A percentile compares a stretch with the other conserved stretches of the same genome.
Evolutionary conservation across 1,140 invertebrate species (phyloP).

Genomic region (Dryas iulia): DNA sequence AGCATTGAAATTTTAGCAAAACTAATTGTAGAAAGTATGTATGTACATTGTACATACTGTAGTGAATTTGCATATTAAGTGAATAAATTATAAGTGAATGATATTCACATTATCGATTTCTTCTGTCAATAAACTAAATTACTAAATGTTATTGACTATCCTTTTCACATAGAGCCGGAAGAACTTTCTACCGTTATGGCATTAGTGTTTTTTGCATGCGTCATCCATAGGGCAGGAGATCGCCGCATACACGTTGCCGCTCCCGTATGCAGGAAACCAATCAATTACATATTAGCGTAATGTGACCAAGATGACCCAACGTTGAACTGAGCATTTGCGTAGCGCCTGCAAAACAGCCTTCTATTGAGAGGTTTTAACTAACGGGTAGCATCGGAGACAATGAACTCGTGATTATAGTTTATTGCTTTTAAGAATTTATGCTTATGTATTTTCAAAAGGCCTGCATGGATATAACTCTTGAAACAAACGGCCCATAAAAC

Average conservation of each 20-base stretch:
- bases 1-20: no score
- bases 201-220: constrained; percentile 73
- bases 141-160: constrained; percentile 37
- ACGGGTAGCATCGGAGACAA: constrained; percentile 48
- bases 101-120: no score
- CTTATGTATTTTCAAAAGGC: constrained; percentile 23
- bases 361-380: constrained; percentile 42
- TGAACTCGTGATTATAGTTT: constrained; percentile 56
- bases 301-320: constrained; percentile 62
- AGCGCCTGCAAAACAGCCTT: constrained; percentile 47
- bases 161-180: constrained; percentile 46
- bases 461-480: constrained; percentile 23
- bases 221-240: constrained; percentile 66
- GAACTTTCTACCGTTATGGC: constrained; percentile 61
- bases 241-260: constrained; percentile 30
- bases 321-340: constrained; percentile 54
- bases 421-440: constrained; percentile 38
- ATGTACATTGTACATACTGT: no score
- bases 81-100: no score
- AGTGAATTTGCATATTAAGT: no score
- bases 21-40: no score
- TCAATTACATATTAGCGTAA: constrained; percentile 79
- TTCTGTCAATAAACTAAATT: constrained; percentile 34
- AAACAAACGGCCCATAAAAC: constrained; percentile 34
- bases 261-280: constrained; percentile 63